Base-by-base conservation (phyloP, 1,140 invertebrate genomes). In the Aethina tumida region DNA sequence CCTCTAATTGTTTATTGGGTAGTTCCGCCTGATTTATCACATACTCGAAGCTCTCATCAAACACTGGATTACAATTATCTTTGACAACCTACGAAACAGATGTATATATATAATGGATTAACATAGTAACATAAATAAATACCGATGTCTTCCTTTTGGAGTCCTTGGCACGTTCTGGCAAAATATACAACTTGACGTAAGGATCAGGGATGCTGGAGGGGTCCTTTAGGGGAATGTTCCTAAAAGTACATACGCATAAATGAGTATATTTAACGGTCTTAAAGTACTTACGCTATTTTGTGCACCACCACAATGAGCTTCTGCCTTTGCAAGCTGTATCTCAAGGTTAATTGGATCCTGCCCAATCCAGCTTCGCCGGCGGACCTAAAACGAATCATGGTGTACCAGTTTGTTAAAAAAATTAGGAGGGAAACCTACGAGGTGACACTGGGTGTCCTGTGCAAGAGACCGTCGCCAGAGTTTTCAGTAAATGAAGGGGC, bases 121-220 rank as follows among this genome's bases (percentile, higher is more conserved):
- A n/a, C n/a, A n/a, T n/a, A n/a, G n/a, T n/a, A n/a, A n/a, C n/a
- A n/a, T n/a, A n/a, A n/a, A 7, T 18, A 19, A 13, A 62, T 65
- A 76, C 79, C 49, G 75, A 74, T 8, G 92, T 96, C 65, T 95
- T 96, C 18, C 87, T 74, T 64, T 96, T 96, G 0, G 80, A 80
- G 50, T 90, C 84, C 62, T 87, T 89, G 14, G 81, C 73, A 19
- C 80, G 71, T 44, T 92, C 91, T 0, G 92, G 92, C 21, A 95
- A 64, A 21, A 97, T 69, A 60, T 96, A 94, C 12, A 96, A 63
- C 57, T 94, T 93, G 0, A 96, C 89, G 60, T 96, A 96, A 0
- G 92, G 91, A 68, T 97, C 92, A 1, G 92, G 90, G 48, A 94
- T 79, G 58, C 89, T 88, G 33, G 74, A 75, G 10, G 82, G 80